Conservation (phyloP, 2,113 vertebrate genomes). For the Grallaria varia region DNA sequence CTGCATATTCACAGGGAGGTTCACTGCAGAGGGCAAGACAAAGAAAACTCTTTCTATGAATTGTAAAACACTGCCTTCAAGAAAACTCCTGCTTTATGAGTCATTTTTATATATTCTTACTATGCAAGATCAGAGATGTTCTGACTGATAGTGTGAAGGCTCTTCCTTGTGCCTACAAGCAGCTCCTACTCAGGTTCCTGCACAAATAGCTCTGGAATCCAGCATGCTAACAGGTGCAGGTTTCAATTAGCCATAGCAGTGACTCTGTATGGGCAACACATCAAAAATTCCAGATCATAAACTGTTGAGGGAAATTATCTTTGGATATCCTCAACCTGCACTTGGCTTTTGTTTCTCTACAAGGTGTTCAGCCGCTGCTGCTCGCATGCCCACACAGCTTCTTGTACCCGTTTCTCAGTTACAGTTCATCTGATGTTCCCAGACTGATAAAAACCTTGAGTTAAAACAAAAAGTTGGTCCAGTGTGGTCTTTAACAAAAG, state of each 20-base stretch:
- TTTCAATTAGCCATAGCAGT: not conserved
- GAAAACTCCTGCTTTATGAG: not conserved
- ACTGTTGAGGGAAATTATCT: not conserved
- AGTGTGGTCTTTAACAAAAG: not conserved
- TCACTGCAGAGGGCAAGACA: not conserved
- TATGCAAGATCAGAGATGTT: not conserved
- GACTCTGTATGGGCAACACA: not conserved
- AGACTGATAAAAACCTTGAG: not conserved
- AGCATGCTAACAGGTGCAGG: not conserved
- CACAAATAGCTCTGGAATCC: not conserved
- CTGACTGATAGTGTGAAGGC: not conserved
- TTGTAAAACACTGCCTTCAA: not conserved
- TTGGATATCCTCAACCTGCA: not conserved
- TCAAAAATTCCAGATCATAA: not conserved
- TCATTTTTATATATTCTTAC: not conserved
- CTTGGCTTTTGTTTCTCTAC: not conserved
- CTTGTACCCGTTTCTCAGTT: not conserved
- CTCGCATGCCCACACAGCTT: not conserved
- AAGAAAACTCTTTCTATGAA: not conserved
- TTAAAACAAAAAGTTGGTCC: not conserved
- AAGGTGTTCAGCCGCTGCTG: not conserved
- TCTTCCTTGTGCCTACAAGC: not conserved
- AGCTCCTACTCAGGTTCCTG: not conserved
- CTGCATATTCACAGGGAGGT: not conserved
- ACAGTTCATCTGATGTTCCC: not conserved